A percentile compares a stretch with the other conserved stretches of the same genome.
Evolutionary conservation across 2,888 invertebrate genomes (phyloP).

Genomic region (Sialis lutaria): DNA sequence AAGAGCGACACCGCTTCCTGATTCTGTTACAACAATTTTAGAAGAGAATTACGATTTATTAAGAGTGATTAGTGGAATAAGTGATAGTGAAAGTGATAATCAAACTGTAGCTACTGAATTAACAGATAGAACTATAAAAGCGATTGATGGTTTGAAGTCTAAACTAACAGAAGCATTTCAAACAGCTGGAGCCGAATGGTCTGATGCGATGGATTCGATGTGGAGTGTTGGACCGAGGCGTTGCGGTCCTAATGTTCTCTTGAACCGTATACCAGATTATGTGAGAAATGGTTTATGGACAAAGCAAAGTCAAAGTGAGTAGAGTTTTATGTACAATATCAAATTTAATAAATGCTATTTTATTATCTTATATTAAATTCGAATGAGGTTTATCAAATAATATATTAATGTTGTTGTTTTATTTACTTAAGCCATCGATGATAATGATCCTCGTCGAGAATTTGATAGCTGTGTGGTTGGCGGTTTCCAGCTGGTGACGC

Average conservation of each 20-base stretch:
- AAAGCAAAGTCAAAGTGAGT: conserved; percentile 7
- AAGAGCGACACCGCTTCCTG: conserved; percentile 61
- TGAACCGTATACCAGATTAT: conserved; percentile 63
- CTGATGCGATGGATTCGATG: conserved; percentile 42
- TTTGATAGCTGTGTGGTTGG: conserved; percentile 68
- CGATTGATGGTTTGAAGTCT: conserved; percentile 24
- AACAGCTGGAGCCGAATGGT: conserved; percentile 24
- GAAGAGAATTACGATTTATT: conserved; percentile 47
- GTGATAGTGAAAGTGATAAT: not conserved
- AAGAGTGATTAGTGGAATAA: not conserved
- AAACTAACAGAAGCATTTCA: conserved; percentile 19
- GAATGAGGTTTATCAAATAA: not conserved
- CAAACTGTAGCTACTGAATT: conserved; percentile 12
- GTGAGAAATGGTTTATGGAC: conserved; percentile 35
- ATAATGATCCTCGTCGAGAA: conserved; percentile 34
- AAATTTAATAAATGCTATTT: too few species aligned
- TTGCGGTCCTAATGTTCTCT: conserved; percentile 75
- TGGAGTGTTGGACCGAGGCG: conserved; percentile 88
- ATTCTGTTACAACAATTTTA: conserved; percentile 46
- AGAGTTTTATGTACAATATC: too few species aligned
- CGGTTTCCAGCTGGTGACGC: conserved; percentile 71
- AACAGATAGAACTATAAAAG: conserved; percentile 28
- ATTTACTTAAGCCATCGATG: too few species aligned
- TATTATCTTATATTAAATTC: too few species aligned
- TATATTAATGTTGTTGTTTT: too few species aligned